Percentiles rank a stretch among this genome's conserved stretches.
These are phyloP conservation scores for Dascyllus trimaculatus DNA, from an alignment of 2,113 vertebrate species.

Conservation along the genomic window DNA sequence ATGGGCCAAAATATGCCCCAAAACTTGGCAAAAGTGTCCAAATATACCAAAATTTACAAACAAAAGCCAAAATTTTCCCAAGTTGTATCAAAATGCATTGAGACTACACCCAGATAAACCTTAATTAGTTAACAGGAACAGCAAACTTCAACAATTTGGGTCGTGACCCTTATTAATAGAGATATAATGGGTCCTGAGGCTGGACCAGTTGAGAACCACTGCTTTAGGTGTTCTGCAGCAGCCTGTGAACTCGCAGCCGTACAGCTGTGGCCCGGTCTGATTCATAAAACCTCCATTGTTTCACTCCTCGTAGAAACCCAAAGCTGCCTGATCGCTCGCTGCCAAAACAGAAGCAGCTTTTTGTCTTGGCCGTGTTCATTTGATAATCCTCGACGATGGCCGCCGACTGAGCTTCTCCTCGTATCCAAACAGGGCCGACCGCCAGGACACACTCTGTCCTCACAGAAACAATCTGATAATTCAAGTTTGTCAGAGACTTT, in stretches of 20 bases:
- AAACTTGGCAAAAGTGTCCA: too few relatives aligned
- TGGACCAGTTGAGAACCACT: too few relatives aligned
- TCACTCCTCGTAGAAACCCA: constrained; percentile 48
- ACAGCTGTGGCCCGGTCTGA: not conserved
- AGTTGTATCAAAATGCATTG: too few relatives aligned
- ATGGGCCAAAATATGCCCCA: too few relatives aligned
- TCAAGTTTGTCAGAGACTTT: constrained; percentile 29
- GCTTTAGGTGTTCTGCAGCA: not conserved
- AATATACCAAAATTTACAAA: too few relatives aligned
- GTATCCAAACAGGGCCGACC: constrained; percentile 56
- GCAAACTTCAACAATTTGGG: too few relatives aligned
- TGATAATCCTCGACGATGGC: constrained; percentile 73
- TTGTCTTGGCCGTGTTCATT: constrained; percentile 69
- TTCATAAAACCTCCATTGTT: constrained; percentile 49
- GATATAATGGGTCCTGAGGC: too few relatives aligned
- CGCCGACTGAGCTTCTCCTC: constrained; percentile 62
- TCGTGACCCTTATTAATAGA: too few relatives aligned
- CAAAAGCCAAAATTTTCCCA: too few relatives aligned
- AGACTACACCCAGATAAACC: too few relatives aligned
- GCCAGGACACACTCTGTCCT: constrained; percentile 55
- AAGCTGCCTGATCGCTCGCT: constrained; percentile 46
- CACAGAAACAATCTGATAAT: constrained; percentile 53
- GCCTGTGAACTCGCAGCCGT: constrained; percentile 2
- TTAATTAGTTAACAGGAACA: too few relatives aligned
- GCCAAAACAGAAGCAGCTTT: constrained; percentile 66